phyloP scores from a whole-genome alignment of 2,888 invertebrate genomes.

The Eupithecia subfuscata region DNA sequence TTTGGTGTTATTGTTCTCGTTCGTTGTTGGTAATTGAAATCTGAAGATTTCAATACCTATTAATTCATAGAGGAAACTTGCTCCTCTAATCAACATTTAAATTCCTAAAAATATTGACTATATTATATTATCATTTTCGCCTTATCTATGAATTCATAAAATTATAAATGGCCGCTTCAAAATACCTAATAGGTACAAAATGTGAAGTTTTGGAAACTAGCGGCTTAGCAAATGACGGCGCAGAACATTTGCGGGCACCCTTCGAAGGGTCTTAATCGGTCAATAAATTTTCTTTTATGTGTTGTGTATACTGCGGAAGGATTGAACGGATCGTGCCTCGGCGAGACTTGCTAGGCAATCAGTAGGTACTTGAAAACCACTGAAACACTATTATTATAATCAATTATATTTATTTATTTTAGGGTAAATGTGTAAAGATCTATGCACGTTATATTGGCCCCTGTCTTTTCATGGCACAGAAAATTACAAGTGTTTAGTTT shows the following conservation, averaged over 20 bases:
- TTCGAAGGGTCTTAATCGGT: constrained; percentile 72
- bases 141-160: constrained; percentile 34
- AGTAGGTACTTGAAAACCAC: not conserved
- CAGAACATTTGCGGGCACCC: constrained; percentile 69
- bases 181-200: constrained; percentile 45
- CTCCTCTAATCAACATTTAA: not conserved
- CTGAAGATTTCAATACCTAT: not conserved
- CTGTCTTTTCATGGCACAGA: too few relatives aligned
- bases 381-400: not conserved
- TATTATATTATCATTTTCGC: not conserved
- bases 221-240: constrained; percentile 67
- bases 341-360: constrained; percentile 33
- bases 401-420: not conserved
- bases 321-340: constrained; percentile 46
- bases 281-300: constrained; percentile 75
- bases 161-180: constrained; percentile 40
- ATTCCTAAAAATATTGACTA: not conserved
- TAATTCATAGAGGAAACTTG: not conserved
- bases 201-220: constrained; percentile 62
- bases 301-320: constrained; percentile 58
- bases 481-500: too few relatives aligned
- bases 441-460: too few relatives aligned
- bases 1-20: not conserved
- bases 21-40: not conserved
- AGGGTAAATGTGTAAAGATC: not conserved